Base-by-base conservation (phyloP, 2,797 vertebrate species). In the Notolepis coatsorum region DNA sequence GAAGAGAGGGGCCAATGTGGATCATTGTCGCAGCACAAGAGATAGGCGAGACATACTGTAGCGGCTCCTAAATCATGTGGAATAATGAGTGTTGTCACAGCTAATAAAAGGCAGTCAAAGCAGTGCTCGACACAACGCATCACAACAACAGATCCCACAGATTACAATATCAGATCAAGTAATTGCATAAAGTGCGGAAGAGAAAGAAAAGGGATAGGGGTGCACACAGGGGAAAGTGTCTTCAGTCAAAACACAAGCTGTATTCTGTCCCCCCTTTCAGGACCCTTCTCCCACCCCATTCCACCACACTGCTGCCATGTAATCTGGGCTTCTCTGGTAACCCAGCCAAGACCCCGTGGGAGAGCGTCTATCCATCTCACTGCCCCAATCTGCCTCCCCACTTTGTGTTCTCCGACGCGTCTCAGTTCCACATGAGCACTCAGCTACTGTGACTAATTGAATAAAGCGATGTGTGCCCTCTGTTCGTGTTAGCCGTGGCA, bases 401-500 rank as follows among this genome's bases (percentile, higher is more conserved):
- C 80, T 87, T 88, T 86, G 25, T 55, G 33, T 58, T 61, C 31
- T 12, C 28, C 21, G 54, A 25, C 46, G 28, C 52, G 42, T 43
- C 23, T 30, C 13, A 82, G 89, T 90, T 89, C 87, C 87, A 87
- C 86, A 87, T 89, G 85, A 88, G 84, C 87, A 88, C 87, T 90
- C 82, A 78, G 82, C 83, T 81, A 86, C 88, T 87, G 85, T 84
- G 81, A 82, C 88, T 91, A 90, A 90, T 91, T 90, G 90, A 90
- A 91, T 90, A 90, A 89, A 88, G 75, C 80, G 23, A 64, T 61
- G 67, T 84, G 67, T 84, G 87, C 84, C 89, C 89, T 89, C 86
- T 88, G 84, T 85, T 90, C 84, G 81, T 84, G 81, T 88, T 88
- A 88, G 84, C 85, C 72, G 72, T 73, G 78, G 85, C 81, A 82